Percentiles rank a stretch among this genome's conserved stretches.
Conservation (phyloP, 2,888 invertebrate species). For the Rhodophaea formosa region DNA sequence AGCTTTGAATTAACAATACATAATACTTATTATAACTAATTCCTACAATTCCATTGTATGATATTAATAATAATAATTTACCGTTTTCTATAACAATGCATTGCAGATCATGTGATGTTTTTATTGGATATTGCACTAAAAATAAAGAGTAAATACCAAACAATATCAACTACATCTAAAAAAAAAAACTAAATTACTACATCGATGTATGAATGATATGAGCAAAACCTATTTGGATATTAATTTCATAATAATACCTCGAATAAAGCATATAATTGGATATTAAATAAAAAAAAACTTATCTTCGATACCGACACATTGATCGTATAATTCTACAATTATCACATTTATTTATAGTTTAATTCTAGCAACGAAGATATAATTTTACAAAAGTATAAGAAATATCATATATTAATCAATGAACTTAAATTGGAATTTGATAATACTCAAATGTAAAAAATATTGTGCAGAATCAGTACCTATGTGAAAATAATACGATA, state of each 20-base stretch:
- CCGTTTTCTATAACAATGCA: not conserved
- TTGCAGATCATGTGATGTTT: slow-evolving; percentile 34
- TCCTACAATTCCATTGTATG: slow-evolving; percentile 11
- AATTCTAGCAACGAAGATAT: slow-evolving; percentile 28
- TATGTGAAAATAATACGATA: slow-evolving; percentile 29
- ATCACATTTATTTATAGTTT: slow-evolving; percentile 50
- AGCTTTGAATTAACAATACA: slow-evolving; percentile 4
- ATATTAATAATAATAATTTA: not conserved
- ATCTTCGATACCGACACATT: slow-evolving; percentile 38
- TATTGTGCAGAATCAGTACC: slow-evolving; percentile 28
- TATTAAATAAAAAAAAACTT: slow-evolving; percentile 33
- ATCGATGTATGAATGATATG: slow-evolving; percentile 70
- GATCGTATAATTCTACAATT: slow-evolving; percentile 40
- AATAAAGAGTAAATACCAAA: slow-evolving; percentile 36
- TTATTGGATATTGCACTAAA: slow-evolving; percentile 46
- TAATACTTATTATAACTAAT: not conserved
- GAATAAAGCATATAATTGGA: slow-evolving; percentile 26
- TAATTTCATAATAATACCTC: slow-evolving; percentile 26
- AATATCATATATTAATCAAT: slow-evolving; percentile 11
- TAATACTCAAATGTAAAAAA: slow-evolving; percentile 6
- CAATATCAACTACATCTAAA: slow-evolving; percentile 27
- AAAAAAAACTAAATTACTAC: slow-evolving; percentile 32
- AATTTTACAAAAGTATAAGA: slow-evolving; percentile 23
- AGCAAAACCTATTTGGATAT: slow-evolving; percentile 44
- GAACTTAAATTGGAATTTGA: slow-evolving; percentile 14